phyloP scores from a whole-genome alignment of 2,113 vertebrate genomes.

The Callionymus lyra region DNA sequence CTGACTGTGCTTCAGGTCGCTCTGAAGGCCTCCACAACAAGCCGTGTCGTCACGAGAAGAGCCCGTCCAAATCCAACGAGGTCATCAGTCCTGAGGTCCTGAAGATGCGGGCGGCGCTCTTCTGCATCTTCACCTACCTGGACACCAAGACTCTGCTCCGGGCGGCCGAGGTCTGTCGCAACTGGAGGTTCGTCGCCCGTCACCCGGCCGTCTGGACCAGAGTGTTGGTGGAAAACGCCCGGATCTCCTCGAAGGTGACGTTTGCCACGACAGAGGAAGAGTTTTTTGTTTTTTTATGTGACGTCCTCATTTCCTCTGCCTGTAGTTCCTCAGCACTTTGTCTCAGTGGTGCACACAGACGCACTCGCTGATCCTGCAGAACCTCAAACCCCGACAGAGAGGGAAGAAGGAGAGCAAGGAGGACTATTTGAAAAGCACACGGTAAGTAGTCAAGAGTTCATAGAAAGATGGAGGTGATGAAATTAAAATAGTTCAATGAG shows the following conservation, averaged over 20 bases:
- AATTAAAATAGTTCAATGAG: not conserved
- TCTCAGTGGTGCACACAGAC: slow-evolving; percentile 99
- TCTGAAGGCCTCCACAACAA: slow-evolving; percentile 59
- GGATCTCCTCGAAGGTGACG: slow-evolving; percentile 83
- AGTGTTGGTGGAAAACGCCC: slow-evolving; percentile 89
- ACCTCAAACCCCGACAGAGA: slow-evolving; percentile 91
- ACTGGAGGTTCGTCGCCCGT: slow-evolving; percentile 95
- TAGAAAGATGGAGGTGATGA: too few relatives aligned
- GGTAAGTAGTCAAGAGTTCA: slow-evolving; percentile 61
- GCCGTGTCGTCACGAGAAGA: slow-evolving; percentile 73
- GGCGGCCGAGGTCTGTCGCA: slow-evolving; percentile 85
- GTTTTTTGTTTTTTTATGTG: too few relatives aligned
- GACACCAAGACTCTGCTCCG: slow-evolving; percentile 89
- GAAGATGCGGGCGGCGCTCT: slow-evolving; percentile 92
- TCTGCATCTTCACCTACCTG: slow-evolving; percentile 98
- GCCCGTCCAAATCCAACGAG: slow-evolving; percentile 81
- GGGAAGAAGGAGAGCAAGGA: slow-evolving; percentile 97
- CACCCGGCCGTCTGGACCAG: slow-evolving; percentile 94
- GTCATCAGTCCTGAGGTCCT: slow-evolving; percentile 96
- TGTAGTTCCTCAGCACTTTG: slow-evolving; percentile 85
- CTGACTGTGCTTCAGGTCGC: too few relatives aligned
- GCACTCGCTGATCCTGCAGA: slow-evolving; percentile 95
- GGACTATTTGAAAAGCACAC: slow-evolving; percentile 94
- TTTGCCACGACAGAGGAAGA: not conserved
- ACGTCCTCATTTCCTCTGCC: not conserved